A percentile compares a stretch with the other conserved stretches of the same genome.
These are phyloP conservation scores for Noctua comes DNA, from an alignment of 2,888 invertebrate species.

Conservation along the genomic window DNA sequence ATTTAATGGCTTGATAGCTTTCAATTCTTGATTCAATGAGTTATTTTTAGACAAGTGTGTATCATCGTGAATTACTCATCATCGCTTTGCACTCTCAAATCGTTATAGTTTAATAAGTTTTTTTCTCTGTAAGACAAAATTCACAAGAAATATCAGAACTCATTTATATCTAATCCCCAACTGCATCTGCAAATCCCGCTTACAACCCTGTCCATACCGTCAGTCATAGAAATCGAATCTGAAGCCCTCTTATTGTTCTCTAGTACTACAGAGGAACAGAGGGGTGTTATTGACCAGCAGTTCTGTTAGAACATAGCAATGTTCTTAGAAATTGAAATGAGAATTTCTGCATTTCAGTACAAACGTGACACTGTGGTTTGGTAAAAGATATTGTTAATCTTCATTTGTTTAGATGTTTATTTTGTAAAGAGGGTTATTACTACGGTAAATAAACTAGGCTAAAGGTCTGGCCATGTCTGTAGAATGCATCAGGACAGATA, in stretches of 20 bases:
- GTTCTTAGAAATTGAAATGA: neutral
- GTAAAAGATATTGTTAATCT: too few relatives aligned
- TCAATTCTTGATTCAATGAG: too few relatives aligned
- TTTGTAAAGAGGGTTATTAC: too few relatives aligned
- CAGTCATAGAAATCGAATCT: conserved; percentile 30
- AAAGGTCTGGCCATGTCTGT: too few relatives aligned
- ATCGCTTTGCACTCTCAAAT: too few relatives aligned
- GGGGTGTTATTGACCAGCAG: conserved; percentile 1
- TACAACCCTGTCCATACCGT: neutral
- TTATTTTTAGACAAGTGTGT: too few relatives aligned
- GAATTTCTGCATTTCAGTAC: neutral
- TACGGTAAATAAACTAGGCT: too few relatives aligned
- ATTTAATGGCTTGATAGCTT: too few relatives aligned
- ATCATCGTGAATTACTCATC: too few relatives aligned
- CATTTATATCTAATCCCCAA: neutral
- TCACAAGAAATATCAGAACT: neutral
- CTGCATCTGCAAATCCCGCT: neutral
- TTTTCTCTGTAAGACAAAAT: neutral
- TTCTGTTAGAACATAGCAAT: conserved; percentile 1
- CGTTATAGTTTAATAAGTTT: neutral
- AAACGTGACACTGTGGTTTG: too few relatives aligned
- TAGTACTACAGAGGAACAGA: neutral
- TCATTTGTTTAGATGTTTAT: neutral
- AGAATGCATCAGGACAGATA: too few relatives aligned
- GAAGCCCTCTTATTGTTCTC: conserved; percentile 14